Conservation (phyloP, 2,113 vertebrate species). For the Struthidea cinerea region DNA sequence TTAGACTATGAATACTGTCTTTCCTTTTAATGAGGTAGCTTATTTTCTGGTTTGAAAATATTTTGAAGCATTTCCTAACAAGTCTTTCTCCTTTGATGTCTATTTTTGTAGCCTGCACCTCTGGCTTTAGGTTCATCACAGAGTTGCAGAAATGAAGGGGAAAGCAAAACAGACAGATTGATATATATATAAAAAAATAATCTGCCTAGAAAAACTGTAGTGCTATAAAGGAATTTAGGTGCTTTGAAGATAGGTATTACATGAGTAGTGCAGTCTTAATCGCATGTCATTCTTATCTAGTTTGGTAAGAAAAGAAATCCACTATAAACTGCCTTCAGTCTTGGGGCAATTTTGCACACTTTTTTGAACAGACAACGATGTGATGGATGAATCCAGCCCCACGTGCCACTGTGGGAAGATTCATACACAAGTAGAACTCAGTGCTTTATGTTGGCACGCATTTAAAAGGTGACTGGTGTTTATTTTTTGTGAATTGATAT, state of each 20-base stretch:
- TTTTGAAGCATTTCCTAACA: background rate
- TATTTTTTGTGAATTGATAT: background rate
- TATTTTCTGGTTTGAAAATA: background rate
- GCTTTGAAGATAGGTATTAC: slow-evolving; percentile 7
- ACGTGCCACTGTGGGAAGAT: background rate
- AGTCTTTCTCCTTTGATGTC: background rate
- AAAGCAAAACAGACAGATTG: background rate
- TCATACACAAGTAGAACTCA: background rate
- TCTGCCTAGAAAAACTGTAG: background rate
- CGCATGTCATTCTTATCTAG: background rate
- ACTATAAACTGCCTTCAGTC: background rate
- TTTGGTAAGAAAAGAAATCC: background rate
- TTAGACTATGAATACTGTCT: background rate
- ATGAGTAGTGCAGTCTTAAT: background rate
- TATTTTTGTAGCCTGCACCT: background rate
- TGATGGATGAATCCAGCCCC: background rate
- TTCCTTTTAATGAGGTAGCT: background rate
- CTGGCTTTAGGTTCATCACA: background rate
- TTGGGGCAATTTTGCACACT: background rate
- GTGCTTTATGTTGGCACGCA: background rate
- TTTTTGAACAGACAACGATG: background rate
- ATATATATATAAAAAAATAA: background rate
- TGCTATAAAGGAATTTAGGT: background rate
- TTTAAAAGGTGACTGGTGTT: background rate
- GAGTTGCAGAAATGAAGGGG: background rate